Evolutionary conservation across 2,888 invertebrate genomes (phyloP).

Genomic region (Dasypogon diadema): DNA sequence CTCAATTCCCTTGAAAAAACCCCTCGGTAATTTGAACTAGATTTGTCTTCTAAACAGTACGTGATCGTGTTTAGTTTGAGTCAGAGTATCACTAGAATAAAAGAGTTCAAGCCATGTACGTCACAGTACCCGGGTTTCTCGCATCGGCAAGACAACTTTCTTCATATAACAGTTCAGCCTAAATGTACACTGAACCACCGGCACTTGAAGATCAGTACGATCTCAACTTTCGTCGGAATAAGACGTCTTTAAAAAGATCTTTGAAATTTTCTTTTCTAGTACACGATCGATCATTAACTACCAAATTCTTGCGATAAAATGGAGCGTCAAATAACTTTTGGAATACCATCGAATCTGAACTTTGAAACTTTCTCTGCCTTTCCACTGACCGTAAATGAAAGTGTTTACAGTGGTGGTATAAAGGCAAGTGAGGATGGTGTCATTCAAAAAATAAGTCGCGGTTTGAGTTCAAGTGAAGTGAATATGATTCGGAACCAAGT

Average conservation of each 20-base stretch:
- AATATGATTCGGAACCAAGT: conserved; percentile 39
- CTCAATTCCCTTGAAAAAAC: no score
- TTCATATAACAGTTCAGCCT: conserved; percentile 1
- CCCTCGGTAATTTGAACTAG: no score
- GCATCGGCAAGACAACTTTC: conserved; percentile 29
- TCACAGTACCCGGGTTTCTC: no score
- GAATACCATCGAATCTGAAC: conserved; percentile 64
- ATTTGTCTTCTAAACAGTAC: no score
- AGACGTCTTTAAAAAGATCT: conserved; percentile 1
- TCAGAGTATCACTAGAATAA: no score
- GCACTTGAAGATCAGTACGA: conserved; percentile 30
- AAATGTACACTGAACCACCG: not conserved
- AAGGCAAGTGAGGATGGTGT: conserved; percentile 53
- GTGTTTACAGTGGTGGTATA: not conserved
- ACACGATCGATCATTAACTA: not conserved
- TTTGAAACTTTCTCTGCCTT: conserved; percentile 63
- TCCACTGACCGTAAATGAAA: conserved; percentile 16
- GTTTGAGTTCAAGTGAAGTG: conserved; percentile 61
- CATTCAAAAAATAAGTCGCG: conserved; percentile 62
- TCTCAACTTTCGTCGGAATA: not conserved
- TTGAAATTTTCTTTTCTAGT: not conserved
- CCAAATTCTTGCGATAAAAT: conserved; percentile 57
- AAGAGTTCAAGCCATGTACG: no score
- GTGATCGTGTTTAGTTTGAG: no score
- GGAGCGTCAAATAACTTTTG: conserved; percentile 64